These are phyloP conservation scores for Callinectes sapidus DNA, from an alignment of 2,888 invertebrate genomes.

Conservation along the genomic window DNA sequence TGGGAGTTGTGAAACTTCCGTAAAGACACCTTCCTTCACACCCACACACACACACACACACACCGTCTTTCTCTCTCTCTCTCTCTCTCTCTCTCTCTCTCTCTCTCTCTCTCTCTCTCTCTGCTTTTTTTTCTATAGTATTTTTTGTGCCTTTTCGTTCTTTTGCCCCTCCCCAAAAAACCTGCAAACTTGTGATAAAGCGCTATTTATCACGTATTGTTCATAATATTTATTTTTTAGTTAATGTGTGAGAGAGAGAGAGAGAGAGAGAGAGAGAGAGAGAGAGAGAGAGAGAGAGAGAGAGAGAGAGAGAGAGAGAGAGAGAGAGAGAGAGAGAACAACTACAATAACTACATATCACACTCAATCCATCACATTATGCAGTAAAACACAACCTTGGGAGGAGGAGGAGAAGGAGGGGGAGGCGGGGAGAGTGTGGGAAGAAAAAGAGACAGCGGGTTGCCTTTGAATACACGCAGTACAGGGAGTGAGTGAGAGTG, in stretches of 20 bases:
- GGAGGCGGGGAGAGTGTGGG: background rate
- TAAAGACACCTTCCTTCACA: background rate
- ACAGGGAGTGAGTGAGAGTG: background rate
- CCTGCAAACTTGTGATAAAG: too few species aligned
- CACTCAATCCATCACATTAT: background rate
- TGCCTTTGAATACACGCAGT: background rate
- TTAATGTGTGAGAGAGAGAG: too few species aligned
- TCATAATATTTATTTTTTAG: too few species aligned
- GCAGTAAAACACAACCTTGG: background rate
- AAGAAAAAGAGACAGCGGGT: background rate
- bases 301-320: too few species aligned
- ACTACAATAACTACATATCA: background rate
- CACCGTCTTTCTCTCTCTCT: background rate
- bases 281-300: too few species aligned
- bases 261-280: too few species aligned
- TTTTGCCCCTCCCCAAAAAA: too few species aligned
- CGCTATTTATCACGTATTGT: too few species aligned
- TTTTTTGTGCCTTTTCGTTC: too few species aligned
- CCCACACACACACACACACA: background rate
- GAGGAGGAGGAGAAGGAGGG: background rate
- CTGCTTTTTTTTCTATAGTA: too few species aligned
- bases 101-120: background rate
- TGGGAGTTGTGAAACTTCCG: slow-evolving; percentile 1
- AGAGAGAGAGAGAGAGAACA: background rate
- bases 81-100: background rate